Evolutionary conservation across 2,888 invertebrate species (phyloP).

Genomic region (Monoplex corrugatus): DNA sequence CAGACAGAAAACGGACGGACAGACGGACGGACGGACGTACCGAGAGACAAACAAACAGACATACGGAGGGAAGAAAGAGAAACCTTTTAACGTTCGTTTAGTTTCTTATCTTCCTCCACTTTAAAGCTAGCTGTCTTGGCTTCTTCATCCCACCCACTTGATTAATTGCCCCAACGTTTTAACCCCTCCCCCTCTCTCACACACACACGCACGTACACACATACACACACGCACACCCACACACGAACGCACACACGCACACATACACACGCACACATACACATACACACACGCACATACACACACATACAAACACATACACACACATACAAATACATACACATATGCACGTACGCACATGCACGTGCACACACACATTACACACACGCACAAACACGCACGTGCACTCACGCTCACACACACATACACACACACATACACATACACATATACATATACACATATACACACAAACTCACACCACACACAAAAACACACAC

Average conservation of each 20-base stretch:
- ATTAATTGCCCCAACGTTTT: too few relatives aligned
- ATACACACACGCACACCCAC: background rate
- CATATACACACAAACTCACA: background rate
- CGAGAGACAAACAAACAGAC: too few relatives aligned
- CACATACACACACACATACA: background rate
- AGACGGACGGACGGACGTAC: too few relatives aligned
- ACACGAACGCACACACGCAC: background rate
- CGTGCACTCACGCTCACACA: background rate
- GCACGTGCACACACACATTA: background rate
- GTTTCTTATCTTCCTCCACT: too few relatives aligned
- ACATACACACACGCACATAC: conserved; percentile 10
- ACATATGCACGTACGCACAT: background rate
- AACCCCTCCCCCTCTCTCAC: background rate
- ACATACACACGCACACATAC: background rate
- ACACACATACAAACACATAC: conserved; percentile 9
- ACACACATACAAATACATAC: background rate
- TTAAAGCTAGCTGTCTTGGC: too few relatives aligned
- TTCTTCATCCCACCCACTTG: too few relatives aligned
- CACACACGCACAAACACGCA: background rate
- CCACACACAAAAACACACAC: background rate
- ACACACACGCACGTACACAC: background rate
- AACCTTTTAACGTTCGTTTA: too few relatives aligned
- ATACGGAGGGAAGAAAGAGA: too few relatives aligned
- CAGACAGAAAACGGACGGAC: too few relatives aligned
- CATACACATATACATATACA: background rate